These are phyloP conservation scores for Conus canariensis DNA, from an alignment of 2,888 invertebrate genomes.

Conservation along the genomic window DNA sequence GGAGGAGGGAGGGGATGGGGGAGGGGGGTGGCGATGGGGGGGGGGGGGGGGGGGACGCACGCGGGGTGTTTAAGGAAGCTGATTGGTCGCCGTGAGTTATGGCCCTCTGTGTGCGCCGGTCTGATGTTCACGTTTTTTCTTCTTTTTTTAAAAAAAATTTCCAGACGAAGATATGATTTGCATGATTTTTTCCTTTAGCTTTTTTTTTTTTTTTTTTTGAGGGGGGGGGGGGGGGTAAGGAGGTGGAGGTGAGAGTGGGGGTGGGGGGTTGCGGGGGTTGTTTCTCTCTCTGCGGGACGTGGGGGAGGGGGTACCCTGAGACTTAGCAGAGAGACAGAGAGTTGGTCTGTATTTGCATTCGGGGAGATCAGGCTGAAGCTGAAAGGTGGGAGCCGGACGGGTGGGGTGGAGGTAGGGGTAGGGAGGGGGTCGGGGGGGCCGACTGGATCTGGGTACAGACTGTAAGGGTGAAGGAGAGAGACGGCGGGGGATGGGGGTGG, in stretches of 20 bases:
- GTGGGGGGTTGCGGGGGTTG: background rate
- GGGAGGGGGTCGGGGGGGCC: too few species aligned
- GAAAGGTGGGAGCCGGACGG: background rate
- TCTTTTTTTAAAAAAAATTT: too few species aligned
- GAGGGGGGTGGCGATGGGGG: too few species aligned
- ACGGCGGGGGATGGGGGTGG: too few species aligned
- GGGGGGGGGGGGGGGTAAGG: background rate
- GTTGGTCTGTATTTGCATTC: background rate
- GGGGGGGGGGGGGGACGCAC: background rate
- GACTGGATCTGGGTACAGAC: too few species aligned
- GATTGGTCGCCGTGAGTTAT: constrained; percentile 25
- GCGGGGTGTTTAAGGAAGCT: constrained; percentile 11
- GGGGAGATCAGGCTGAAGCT: background rate
- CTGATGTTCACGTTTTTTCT: too few species aligned
- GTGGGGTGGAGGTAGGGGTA: background rate
- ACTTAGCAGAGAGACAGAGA: background rate
- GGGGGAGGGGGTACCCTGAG: too few species aligned
- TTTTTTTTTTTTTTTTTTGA: background rate
- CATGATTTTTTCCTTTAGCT: too few species aligned
- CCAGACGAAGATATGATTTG: too few species aligned
- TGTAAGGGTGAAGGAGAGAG: too few species aligned
- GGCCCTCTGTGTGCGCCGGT: background rate
- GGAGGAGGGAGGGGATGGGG: too few species aligned
- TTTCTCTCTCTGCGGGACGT: background rate
- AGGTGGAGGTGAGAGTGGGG: background rate